These are phyloP conservation scores for Conomelus anceps DNA, from an alignment of 2,888 invertebrate species.

Conservation along the genomic window DNA sequence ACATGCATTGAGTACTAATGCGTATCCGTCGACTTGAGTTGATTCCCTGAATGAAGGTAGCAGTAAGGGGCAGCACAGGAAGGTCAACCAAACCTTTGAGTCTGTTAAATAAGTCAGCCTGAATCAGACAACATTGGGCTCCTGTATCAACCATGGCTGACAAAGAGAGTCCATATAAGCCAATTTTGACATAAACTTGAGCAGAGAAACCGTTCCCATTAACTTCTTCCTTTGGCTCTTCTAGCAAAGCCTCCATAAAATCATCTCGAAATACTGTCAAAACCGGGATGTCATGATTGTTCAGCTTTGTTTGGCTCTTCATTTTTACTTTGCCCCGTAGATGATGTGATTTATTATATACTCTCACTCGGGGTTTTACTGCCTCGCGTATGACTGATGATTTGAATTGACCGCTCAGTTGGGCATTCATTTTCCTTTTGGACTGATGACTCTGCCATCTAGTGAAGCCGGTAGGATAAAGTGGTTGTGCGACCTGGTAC, in stretches of 20 bases:
- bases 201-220: background rate
- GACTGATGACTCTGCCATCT: too few species aligned
- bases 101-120: background rate
- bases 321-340: too few species aligned
- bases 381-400: too few species aligned
- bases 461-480: too few species aligned
- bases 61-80: background rate
- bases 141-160: background rate
- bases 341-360: too few species aligned
- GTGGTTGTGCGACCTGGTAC: too few species aligned
- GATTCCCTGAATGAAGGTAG: background rate
- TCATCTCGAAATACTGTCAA: background rate
- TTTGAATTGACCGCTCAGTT: too few species aligned
- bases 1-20: background rate
- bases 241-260: background rate
- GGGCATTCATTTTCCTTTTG: too few species aligned
- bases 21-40: background rate
- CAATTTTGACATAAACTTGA: background rate
- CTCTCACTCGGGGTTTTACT: too few species aligned
- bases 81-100: background rate
- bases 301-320: too few species aligned
- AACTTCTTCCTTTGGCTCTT: background rate
- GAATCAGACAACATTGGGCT: background rate
- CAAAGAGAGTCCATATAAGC: background rate
- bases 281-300: too few species aligned